phyloP scores from a whole-genome alignment of 2,113 vertebrate species.

The Actenoides lindsayi region DNA sequence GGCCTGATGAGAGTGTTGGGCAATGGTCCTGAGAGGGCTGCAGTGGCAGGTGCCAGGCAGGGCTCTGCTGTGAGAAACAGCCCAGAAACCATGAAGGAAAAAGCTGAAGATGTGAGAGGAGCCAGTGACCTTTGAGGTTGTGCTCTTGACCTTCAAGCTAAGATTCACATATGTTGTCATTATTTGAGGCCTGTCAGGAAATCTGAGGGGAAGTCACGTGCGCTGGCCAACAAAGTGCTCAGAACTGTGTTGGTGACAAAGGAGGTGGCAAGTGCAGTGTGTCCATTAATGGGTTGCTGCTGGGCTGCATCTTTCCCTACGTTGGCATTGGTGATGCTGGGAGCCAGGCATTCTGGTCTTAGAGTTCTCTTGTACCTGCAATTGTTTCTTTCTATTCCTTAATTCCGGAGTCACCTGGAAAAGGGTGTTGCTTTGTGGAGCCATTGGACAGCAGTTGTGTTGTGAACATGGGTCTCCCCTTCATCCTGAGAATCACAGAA shows the following conservation, averaged over 20 bases:
- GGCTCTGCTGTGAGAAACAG: not conserved
- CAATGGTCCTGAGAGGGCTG: not conserved
- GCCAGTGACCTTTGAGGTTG: not conserved
- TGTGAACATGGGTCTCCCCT: not conserved
- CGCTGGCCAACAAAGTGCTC: not conserved
- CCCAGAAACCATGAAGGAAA: not conserved
- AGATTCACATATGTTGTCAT: not conserved
- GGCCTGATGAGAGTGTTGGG: not conserved
- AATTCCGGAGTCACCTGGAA: not conserved
- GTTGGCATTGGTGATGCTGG: not conserved
- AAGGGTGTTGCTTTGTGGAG: not conserved
- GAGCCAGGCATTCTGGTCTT: fast-evolving
- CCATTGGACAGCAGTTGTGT: not conserved
- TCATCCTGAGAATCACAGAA: not conserved
- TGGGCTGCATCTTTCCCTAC: not conserved
- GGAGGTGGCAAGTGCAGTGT: not conserved
- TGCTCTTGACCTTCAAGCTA: not conserved
- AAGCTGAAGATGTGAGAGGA: not conserved
- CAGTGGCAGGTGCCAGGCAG: not conserved
- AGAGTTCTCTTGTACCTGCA: not conserved
- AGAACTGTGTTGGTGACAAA: not conserved
- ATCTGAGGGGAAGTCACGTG: not conserved
- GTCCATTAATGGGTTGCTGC: fast-evolving
- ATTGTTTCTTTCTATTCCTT: not conserved
- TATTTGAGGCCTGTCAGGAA: not conserved